Conservation (phyloP, 2,113 vertebrate genomes). For the Piaya cayana region DNA sequence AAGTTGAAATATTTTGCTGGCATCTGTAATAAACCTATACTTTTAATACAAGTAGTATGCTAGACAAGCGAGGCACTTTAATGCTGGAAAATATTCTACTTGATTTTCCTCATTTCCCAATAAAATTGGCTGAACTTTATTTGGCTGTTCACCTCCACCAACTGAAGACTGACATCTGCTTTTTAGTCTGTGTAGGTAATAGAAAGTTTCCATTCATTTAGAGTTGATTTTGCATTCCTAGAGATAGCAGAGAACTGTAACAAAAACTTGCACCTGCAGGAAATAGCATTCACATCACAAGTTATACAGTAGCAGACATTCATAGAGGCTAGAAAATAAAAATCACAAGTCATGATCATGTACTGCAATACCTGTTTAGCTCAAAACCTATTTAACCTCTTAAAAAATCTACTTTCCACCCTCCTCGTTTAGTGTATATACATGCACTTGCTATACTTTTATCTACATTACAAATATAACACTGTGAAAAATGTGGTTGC, state of each 20-base stretch:
- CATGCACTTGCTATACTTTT: not conserved
- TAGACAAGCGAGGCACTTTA: conserved; percentile 34
- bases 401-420: not conserved
- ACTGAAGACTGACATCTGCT: conserved; percentile 56
- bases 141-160: conserved; percentile 56
- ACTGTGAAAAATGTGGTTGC: not conserved
- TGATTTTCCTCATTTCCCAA: conserved; percentile 59
- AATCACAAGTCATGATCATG: not conserved
- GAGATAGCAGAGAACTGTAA: not conserved
- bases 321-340: not conserved
- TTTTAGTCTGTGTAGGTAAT: conserved; percentile 33
- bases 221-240: not conserved
- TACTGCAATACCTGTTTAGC: not conserved
- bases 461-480: not conserved
- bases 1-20: conserved; percentile 2
- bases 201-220: conserved; percentile 54
- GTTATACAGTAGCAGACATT: not conserved
- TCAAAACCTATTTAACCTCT: not conserved
- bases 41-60: conserved; percentile 36
- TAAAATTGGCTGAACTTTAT: conserved; percentile 64
- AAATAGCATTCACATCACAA: not conserved
- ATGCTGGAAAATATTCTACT: conserved; percentile 49
- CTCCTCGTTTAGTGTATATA: not conserved
- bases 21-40: conserved; percentile 20
- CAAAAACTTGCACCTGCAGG: not conserved